These are phyloP conservation scores for Tragelaphus buxtoni DNA, from an alignment of 2,113 vertebrate species.

Conservation along the genomic window DNA sequence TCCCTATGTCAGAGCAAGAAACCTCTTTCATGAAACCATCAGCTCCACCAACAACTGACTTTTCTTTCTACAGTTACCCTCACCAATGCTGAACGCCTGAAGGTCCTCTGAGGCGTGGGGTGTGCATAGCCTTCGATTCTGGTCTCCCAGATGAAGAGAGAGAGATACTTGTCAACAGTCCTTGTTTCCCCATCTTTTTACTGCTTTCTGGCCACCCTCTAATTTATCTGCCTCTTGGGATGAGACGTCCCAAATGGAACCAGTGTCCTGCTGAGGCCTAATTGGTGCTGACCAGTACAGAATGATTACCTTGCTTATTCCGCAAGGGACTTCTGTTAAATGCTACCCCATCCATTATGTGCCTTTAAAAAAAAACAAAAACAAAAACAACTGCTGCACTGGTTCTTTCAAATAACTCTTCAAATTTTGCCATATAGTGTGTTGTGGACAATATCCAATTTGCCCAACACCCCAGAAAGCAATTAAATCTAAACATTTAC, in stretches of 20 bases:
- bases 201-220: not conserved
- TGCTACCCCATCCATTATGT: not conserved
- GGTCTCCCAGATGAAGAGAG: not conserved
- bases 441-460: conserved; percentile 26
- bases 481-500: conserved; percentile 58
- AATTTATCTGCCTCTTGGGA: not conserved
- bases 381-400: not conserved
- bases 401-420: conserved; percentile 33
- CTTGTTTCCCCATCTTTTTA: not conserved
- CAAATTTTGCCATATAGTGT: not conserved
- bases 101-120: rapidly evolving
- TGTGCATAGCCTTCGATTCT: not conserved
- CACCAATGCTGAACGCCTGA: rapidly evolving
- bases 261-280: not conserved
- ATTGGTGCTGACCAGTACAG: not conserved
- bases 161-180: not conserved
- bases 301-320: not conserved
- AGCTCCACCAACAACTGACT: not conserved
- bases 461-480: conserved; percentile 51
- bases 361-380: not conserved
- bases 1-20: not conserved
- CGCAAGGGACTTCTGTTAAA: not conserved
- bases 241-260: not conserved
- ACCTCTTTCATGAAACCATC: not conserved
- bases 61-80: too few species aligned